Evolutionary conservation across 2,113 vertebrate genomes (phyloP), one percentile per base, ranked within the genome.

Genomic region (Oncorhynchus tshawytscha): DNA sequence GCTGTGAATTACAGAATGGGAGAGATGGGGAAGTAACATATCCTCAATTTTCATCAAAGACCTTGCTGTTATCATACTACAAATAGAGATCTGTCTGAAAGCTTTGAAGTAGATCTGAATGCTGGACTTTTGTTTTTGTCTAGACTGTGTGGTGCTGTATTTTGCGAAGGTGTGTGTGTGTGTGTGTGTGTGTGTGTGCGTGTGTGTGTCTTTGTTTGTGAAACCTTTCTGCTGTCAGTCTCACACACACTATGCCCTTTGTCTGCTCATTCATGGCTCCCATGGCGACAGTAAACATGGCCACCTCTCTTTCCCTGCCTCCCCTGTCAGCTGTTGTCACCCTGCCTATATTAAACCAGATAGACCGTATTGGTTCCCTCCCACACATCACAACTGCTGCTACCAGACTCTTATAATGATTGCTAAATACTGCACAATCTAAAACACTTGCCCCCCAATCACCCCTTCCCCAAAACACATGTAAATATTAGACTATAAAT

Each of bases 251-350:
- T 39, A 27, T 77, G 64, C 73, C 83, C 82, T 88, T 89, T 88
- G 82, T 87, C 75, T 76, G 77, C 78, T 78, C 76, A 24, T 76
- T 73, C 78, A 79, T 79, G 59, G 89, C 90, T 81, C 45, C 83
- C 77, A 88, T 85, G 79, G 82, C 69, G 77, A 90, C 79, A 51
- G 82, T 91, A 90, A 85, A 91, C 88, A 90, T 65, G 64, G 70
- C 86, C 89, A 76, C 74, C 84, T 85, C 84, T 87, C 82, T 90
- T 75, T 71, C 90, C 72, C 22, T 27, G 48, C 22, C 67, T 34
- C 48, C 22, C 49, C 73, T 76, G 64, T 74, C 78, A 76, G 65
- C 73, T 49, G 34, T 73, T 73, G 78, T 78, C 54, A 65, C 71
- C 77, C 74, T 73, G 76, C 76, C 73, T 84, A 74, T 83, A 84